Conservation (phyloP, 2,797 vertebrate genomes). For the Ctenosaura bakeri region DNA sequence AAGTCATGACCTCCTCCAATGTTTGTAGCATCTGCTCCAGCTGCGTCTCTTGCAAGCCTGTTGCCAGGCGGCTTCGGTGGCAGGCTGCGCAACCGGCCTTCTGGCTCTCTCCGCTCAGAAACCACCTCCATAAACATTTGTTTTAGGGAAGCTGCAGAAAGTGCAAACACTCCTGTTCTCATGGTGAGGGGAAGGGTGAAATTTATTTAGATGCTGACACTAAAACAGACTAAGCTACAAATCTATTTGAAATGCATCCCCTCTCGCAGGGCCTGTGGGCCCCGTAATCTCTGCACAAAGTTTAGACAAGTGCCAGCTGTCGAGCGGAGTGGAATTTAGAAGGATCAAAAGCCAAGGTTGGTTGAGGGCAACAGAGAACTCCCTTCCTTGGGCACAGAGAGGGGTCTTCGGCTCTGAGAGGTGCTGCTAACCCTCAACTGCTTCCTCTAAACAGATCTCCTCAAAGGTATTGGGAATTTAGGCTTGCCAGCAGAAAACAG, state of each 20-base stretch:
- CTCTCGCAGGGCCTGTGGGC: background rate
- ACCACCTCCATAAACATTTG: slow-evolving; percentile 71
- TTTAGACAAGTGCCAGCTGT: slow-evolving; percentile 31
- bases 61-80: background rate
- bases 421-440: background rate
- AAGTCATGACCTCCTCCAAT: background rate
- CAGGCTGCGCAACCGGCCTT: background rate
- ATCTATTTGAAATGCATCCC: slow-evolving; percentile 33
- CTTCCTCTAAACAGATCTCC: background rate
- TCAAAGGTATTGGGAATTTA: too few species aligned
- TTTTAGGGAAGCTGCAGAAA: slow-evolving; percentile 66
- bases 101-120: slow-evolving; percentile 18
- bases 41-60: background rate
- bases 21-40: background rate
- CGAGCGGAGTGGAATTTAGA: background rate
- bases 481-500: too few species aligned
- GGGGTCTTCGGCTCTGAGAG: background rate
- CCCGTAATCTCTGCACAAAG: slow-evolving; percentile 15
- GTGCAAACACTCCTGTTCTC: slow-evolving; percentile 63
- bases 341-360: background rate
- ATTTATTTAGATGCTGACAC: slow-evolving; percentile 66
- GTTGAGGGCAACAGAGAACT: accelerated
- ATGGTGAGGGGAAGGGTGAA: slow-evolving; percentile 62
- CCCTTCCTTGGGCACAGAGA: background rate
- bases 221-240: slow-evolving; percentile 24